phyloP scores from a whole-genome alignment of 1,140 invertebrate species.

The Drosophila saltans region DNA sequence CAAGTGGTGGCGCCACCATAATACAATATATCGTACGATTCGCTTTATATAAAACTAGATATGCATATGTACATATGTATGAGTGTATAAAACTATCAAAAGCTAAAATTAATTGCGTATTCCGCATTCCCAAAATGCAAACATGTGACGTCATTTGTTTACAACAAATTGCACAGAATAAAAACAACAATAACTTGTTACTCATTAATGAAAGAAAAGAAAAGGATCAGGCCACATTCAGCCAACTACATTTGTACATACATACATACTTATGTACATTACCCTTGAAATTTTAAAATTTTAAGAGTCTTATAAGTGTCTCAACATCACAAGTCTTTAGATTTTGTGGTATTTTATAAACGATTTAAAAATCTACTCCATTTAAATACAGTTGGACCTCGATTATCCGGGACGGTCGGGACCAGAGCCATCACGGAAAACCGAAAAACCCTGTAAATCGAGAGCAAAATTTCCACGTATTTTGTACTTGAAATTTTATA shows the following conservation, averaged over 20 bases:
- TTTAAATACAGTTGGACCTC: too few relatives aligned
- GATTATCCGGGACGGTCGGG: too few relatives aligned
- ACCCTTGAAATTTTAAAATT: neutral
- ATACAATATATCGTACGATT: neutral
- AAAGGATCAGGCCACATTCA: neutral
- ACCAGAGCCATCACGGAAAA: too few relatives aligned
- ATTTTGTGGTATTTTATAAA: too few relatives aligned
- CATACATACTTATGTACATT: neutral
- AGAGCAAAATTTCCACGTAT: too few relatives aligned
- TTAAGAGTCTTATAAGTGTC: neutral
- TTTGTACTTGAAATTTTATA: too few relatives aligned
- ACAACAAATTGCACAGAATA: constrained; percentile 39
- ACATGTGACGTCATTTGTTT: constrained; percentile 75
- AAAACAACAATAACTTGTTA: constrained; percentile 25
- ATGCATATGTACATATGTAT: neutral
- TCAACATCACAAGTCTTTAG: neutral
- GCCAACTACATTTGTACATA: neutral
- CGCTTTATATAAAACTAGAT: constrained; percentile 14
- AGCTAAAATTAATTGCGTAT: constrained; percentile 47
- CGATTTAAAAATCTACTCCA: too few relatives aligned
- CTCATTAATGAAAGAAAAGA: constrained; percentile 27
- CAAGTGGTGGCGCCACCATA: neutral
- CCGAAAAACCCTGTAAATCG: too few relatives aligned
- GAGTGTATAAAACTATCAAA: neutral
- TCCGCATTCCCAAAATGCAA: constrained; percentile 55